Percentiles rank a stretch among this genome's conserved stretches.
phyloP scores from a whole-genome alignment of 2,113 vertebrate genomes.

The Pelusios castaneus region DNA sequence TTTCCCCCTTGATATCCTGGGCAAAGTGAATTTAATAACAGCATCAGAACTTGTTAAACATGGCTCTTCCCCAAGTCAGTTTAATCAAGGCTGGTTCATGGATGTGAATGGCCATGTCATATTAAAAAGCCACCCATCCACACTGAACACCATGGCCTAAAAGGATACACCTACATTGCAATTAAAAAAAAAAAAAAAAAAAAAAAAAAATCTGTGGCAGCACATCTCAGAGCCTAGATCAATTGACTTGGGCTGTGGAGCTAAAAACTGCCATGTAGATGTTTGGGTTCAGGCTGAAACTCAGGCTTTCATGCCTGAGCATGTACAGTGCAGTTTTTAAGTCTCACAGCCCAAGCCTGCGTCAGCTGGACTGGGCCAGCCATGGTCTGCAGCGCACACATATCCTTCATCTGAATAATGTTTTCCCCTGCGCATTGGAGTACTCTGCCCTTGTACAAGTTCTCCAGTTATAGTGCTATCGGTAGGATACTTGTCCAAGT shows the following conservation, averaged over 20 bases:
- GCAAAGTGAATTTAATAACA: background rate
- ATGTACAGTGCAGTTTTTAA: too few relatives aligned
- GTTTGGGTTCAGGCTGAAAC: background rate
- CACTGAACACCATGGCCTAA: background rate
- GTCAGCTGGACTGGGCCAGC: background rate
- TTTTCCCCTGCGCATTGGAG: fast-evolving
- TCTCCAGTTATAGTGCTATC: background rate
- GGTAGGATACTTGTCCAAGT: background rate
- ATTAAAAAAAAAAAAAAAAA: background rate
- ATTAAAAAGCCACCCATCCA: background rate
- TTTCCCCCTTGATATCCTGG: background rate
- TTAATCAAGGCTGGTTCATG: background rate
- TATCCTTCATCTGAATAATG: background rate
- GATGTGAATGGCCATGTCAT: background rate
- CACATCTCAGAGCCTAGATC: background rate
- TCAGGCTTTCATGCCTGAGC: background rate
- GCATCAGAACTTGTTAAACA: background rate
- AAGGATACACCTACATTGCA: background rate
- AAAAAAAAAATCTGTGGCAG: background rate
- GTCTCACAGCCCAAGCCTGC: background rate
- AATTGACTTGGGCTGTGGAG: background rate
- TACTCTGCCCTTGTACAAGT: background rate
- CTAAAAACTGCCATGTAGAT: background rate
- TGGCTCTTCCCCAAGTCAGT: background rate
- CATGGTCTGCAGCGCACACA: background rate